Percentiles rank a stretch among this genome's conserved stretches.
Evolutionary conservation across 2,888 invertebrate species (phyloP).

Genomic region (Lissocephala sabroskyi): DNA sequence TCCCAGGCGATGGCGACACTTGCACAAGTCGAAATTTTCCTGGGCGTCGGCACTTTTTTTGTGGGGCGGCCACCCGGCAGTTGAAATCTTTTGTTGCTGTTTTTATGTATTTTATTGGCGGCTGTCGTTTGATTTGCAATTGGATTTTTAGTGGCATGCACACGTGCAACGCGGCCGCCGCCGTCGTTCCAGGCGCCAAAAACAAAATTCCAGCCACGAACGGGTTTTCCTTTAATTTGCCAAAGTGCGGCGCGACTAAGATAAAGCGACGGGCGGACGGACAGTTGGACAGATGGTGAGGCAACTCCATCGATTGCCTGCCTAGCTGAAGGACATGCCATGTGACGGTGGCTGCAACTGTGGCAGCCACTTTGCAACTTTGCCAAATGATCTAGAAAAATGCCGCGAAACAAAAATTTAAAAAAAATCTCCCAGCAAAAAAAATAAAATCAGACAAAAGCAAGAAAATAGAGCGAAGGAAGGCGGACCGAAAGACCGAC

Average conservation of each 20-base stretch:
- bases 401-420: slow-evolving; percentile 44
- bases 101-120: slow-evolving; percentile 21
- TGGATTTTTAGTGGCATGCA: slow-evolving; percentile 29
- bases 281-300: slow-evolving; percentile 3
- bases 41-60: too few species aligned
- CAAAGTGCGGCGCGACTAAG: slow-evolving; percentile 32
- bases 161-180: too few species aligned
- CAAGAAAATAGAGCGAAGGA: too few species aligned
- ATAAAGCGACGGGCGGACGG: slow-evolving; percentile 7
- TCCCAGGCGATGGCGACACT: slow-evolving; percentile 3
- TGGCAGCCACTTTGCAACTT: slow-evolving; percentile 21
- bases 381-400: slow-evolving; percentile 54
- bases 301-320: too few species aligned
- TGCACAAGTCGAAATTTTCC: neutral
- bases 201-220: slow-evolving; percentile 11
- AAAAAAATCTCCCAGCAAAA: neutral
- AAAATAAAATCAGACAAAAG: slow-evolving; percentile 9
- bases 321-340: neutral
- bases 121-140: slow-evolving; percentile 14
- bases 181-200: slow-evolving; percentile 17
- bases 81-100: slow-evolving; percentile 29
- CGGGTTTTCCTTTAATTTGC: slow-evolving; percentile 42
- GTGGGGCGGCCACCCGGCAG: too few species aligned
- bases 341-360: slow-evolving; percentile 16
- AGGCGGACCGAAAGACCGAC: too few species aligned